Percentiles rank a stretch among this genome's conserved stretches.
Conservation (phyloP, 2,797 vertebrate species). For the Sebastes flavidus region DNA sequence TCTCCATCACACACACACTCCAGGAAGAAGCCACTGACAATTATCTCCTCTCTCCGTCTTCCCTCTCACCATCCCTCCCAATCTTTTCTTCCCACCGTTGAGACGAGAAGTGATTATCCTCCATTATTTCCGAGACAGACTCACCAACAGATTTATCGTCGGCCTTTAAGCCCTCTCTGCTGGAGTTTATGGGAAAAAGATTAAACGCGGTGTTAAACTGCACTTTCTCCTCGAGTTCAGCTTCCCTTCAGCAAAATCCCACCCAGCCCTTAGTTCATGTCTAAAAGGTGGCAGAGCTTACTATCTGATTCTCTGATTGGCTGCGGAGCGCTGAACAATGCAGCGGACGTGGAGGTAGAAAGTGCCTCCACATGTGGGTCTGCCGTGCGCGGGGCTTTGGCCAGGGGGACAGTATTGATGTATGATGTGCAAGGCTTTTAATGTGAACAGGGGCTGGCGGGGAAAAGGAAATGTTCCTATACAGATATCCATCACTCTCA, state of each 20-base stretch:
- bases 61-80: constrained; percentile 24
- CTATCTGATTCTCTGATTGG: constrained; percentile 19
- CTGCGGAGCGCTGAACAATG: constrained; percentile 21
- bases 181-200: constrained; percentile 65
- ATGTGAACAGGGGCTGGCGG: constrained; percentile 79
- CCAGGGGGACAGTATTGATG: constrained; percentile 70
- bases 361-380: constrained; percentile 73
- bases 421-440: constrained; percentile 80
- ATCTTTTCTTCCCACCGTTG: constrained; percentile 34
- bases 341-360: constrained; percentile 32
- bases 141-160: constrained; percentile 73
- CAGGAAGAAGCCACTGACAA: constrained; percentile 51
- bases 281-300: constrained; percentile 34
- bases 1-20: constrained; percentile 39
- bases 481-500: constrained; percentile 85
- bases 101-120: constrained; percentile 57
- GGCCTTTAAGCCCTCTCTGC: constrained; percentile 54
- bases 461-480: constrained; percentile 82
- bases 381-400: constrained; percentile 37
- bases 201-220: constrained; percentile 70
- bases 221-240: constrained; percentile 46
- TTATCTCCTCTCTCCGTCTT: constrained; percentile 37
- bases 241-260: constrained; percentile 31
- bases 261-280: constrained; percentile 15
- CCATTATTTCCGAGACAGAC: constrained; percentile 60